Conservation (phyloP, 1,140 invertebrate species). For the Caenorhabditis briggsae region DNA sequence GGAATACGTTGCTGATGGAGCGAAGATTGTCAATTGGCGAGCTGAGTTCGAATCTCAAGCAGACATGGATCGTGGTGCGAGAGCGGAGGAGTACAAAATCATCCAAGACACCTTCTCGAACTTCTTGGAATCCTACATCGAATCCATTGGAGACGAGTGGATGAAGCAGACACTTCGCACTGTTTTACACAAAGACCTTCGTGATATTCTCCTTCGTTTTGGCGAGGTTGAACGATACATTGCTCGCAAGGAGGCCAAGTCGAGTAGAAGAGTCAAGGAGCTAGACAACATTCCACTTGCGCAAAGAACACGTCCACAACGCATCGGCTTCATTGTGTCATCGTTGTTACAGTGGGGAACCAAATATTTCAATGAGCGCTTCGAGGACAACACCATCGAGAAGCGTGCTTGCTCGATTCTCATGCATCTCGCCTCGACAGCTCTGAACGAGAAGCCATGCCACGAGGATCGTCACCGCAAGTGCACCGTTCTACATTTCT, state of each 20-base stretch:
- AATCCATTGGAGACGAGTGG: too few relatives aligned
- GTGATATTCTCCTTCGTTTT: slow-evolving; percentile 8
- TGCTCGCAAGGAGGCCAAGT: background rate
- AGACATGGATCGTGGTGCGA: background rate
- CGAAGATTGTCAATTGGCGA: background rate
- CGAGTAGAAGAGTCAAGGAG: too few relatives aligned
- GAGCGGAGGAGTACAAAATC: too few relatives aligned
- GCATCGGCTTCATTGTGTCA: background rate
- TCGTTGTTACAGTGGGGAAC: background rate
- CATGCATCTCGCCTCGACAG: background rate
- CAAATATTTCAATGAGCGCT: background rate
- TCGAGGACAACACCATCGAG: background rate
- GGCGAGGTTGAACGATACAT: slow-evolving; percentile 24
- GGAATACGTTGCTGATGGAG: background rate
- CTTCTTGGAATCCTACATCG: background rate
- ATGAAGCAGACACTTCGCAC: too few relatives aligned
- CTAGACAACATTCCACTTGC: background rate
- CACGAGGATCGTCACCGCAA: background rate
- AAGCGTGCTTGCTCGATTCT: slow-evolving; percentile 5
- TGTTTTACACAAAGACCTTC: background rate
- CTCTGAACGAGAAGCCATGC: background rate
- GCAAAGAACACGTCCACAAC: background rate
- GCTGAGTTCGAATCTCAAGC: background rate
- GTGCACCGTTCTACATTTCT: slow-evolving; percentile 3
- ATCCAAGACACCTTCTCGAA: background rate